Evolutionary conservation across 2,797 vertebrate species (phyloP).

Genomic region (Rhincodon typus): DNA sequence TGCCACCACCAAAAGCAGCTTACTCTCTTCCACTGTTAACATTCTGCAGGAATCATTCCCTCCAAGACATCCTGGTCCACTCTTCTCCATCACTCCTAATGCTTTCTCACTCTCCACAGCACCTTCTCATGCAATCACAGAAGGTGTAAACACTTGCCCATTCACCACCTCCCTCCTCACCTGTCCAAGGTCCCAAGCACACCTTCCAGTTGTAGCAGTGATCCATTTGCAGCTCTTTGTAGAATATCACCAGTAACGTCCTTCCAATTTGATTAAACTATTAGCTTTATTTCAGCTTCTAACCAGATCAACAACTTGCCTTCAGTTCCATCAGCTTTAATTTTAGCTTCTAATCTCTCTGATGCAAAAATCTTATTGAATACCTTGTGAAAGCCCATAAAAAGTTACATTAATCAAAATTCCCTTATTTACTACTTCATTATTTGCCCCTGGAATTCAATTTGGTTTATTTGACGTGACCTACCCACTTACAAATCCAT

Average conservation of each 20-base stretch:
- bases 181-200: too few relatives aligned
- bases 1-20: too few relatives aligned
- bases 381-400: background rate
- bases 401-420: background rate
- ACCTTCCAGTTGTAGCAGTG: too few relatives aligned
- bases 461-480: background rate
- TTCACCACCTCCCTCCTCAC: too few relatives aligned
- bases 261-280: background rate
- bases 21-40: too few relatives aligned
- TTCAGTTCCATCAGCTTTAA: background rate
- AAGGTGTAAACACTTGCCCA: too few relatives aligned
- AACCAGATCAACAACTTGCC: background rate
- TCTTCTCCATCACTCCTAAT: too few relatives aligned
- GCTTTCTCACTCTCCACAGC: too few relatives aligned
- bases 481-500: background rate
- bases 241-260: background rate
- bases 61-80: too few relatives aligned
- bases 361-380: background rate
- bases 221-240: background rate
- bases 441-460: background rate
- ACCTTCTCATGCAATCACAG: too few relatives aligned
- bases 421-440: background rate
- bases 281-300: background rate
- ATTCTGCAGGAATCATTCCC: too few relatives aligned
- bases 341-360: background rate